Evolutionary conservation across 1,140 invertebrate genomes (phyloP).

Genomic region (roundworm (Caenorhabditis elegans)): DNA sequence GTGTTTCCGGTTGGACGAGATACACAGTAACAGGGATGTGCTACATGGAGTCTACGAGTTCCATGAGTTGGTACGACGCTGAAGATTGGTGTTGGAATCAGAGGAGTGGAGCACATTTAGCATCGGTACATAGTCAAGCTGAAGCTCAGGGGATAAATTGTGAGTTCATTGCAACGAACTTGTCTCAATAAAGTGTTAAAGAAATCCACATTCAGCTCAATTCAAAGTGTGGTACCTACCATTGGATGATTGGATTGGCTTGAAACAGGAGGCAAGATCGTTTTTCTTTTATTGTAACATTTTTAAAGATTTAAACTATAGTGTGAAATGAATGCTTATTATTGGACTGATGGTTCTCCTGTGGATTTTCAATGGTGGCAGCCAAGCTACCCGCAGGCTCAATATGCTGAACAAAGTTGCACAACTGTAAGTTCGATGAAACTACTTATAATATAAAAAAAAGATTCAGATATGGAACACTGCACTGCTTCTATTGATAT

Average conservation of each 20-base stretch:
- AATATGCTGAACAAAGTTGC: not conserved
- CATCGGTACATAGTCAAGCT: not conserved
- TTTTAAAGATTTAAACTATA: not conserved
- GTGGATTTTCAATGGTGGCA: not conserved
- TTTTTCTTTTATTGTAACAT: no score
- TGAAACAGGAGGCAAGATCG: not conserved
- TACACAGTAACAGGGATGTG: not conserved
- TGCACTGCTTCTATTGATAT: not conserved
- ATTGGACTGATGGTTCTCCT: not conserved
- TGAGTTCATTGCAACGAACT: no score
- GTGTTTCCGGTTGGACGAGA: not conserved
- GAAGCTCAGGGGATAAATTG: not conserved
- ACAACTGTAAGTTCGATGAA: not conserved
- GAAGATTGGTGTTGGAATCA: constrained; percentile 12
- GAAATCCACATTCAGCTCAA: not conserved
- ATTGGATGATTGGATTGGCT: not conserved
- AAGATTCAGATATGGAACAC: constrained; percentile 27
- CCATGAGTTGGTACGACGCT: not conserved
- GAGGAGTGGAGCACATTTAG: not conserved
- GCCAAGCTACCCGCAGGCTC: not conserved
- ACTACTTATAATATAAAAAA: no score
- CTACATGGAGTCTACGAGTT: not conserved
- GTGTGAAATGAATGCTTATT: not conserved
- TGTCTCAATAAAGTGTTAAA: no score
- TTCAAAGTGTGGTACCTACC: not conserved